Conservation (phyloP, 2,797 vertebrate species). For the Gephyroberyx darwinii region DNA sequence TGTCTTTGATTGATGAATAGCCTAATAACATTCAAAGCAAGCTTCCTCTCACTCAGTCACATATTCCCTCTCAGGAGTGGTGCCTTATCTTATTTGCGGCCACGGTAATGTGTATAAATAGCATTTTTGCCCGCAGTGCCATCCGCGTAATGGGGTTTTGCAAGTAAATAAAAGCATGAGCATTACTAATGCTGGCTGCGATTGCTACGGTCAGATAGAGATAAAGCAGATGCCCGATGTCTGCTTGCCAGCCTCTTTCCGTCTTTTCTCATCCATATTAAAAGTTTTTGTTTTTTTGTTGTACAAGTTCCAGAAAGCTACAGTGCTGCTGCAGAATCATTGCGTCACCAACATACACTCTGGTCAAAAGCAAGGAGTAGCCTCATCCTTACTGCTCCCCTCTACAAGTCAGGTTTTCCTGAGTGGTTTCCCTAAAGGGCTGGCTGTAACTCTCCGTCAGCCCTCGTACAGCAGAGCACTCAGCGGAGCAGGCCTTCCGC, state of each 20-base stretch:
- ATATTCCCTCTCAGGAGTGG: conserved; percentile 71
- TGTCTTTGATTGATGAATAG: conserved; percentile 70
- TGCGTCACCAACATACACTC: background rate
- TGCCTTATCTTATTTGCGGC: conserved; percentile 76
- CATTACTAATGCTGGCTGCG: conserved; percentile 62
- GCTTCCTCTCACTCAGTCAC: conserved; percentile 50
- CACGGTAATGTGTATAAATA: conserved; percentile 77
- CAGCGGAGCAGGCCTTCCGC: conserved; percentile 17
- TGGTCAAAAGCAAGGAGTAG: conserved; percentile 16
- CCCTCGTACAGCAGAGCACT: background rate
- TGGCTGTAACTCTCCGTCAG: conserved; percentile 3
- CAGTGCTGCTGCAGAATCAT: background rate
- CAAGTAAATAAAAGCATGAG: conserved; percentile 76
- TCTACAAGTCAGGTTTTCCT: conserved; percentile 64
- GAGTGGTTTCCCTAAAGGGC: conserved; percentile 64
- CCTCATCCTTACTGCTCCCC: conserved; percentile 52
- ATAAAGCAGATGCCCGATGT: conserved; percentile 59
- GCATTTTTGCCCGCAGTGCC: conserved; percentile 70
- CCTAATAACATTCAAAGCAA: conserved; percentile 69
- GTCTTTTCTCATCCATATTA: conserved; percentile 16
- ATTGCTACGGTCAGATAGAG: conserved; percentile 56
- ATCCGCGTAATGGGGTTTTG: conserved; percentile 70
- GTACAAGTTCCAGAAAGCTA: conserved; percentile 18
- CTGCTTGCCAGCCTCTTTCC: conserved; percentile 43
- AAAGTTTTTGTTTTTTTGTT: conserved; percentile 13